These are phyloP conservation scores for Hippotragus niger DNA, from an alignment of 2,113 vertebrate genomes.

Conservation along the genomic window DNA sequence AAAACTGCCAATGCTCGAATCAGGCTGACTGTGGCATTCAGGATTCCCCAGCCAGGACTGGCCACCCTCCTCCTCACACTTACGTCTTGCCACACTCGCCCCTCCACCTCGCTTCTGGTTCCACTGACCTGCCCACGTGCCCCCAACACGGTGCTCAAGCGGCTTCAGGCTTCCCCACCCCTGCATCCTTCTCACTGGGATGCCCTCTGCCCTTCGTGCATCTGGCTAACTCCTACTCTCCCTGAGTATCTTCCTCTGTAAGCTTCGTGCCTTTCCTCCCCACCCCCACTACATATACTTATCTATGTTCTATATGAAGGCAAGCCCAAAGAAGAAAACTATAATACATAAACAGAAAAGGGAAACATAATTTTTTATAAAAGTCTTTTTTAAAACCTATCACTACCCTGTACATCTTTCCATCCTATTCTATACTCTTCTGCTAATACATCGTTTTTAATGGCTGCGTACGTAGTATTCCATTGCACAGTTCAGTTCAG, in stretches of 20 bases:
- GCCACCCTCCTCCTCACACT: rapidly evolving
- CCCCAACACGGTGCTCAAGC: rapidly evolving
- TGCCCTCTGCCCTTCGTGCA: rapidly evolving
- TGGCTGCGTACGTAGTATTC: not conserved
- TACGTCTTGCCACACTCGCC: not conserved
- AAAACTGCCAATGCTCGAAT: not conserved
- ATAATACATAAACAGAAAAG: not conserved
- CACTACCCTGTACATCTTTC: not conserved
- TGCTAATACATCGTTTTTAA: not conserved
- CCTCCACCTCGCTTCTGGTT: rapidly evolving
- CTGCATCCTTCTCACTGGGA: not conserved
- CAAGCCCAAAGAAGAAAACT: not conserved
- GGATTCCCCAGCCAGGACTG: too few species aligned
- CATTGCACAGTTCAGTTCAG: rapidly evolving
- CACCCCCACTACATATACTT: not conserved
- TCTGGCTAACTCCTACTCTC: not conserved
- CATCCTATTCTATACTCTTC: not conserved
- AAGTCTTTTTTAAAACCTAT: not conserved
- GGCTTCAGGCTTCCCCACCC: rapidly evolving
- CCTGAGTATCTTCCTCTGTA: not conserved
- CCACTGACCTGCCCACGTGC: not conserved
- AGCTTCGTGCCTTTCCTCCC: not conserved
- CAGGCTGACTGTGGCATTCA: not conserved
- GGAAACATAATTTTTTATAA: not conserved
- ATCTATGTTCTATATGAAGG: not conserved